A percentile compares a stretch with the other conserved stretches of the same genome.
Conservation (phyloP, 2,113 vertebrate genomes). For the Anser cygnoides region DNA sequence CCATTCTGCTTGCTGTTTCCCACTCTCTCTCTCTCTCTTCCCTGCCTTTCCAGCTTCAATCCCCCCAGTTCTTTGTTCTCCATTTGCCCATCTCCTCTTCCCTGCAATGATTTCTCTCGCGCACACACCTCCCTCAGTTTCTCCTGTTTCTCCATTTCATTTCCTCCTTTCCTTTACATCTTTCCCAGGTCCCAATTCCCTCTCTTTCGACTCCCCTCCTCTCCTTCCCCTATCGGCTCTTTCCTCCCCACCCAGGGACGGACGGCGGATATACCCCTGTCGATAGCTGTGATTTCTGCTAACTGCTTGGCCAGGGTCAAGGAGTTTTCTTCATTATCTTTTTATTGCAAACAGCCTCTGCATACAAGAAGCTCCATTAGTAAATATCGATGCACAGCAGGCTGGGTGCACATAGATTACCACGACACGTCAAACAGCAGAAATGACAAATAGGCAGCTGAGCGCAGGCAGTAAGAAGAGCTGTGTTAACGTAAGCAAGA, state of each 20-base stretch:
- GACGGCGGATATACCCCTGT: background rate
- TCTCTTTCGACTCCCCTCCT: background rate
- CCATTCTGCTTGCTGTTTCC: background rate
- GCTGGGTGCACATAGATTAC: conserved; percentile 58
- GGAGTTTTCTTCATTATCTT: conserved; percentile 67
- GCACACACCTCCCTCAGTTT: background rate
- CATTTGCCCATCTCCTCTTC: background rate
- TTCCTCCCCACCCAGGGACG: background rate
- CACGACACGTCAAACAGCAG: conserved; percentile 39
- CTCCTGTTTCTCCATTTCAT: background rate
- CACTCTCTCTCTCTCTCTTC: background rate
- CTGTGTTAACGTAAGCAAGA: conserved; percentile 27
- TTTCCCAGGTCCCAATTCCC: background rate
- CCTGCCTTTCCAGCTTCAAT: background rate
- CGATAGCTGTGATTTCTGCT: conserved; percentile 14
- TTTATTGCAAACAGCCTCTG: conserved; percentile 60
- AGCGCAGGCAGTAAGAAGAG: background rate
- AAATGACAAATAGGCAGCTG: conserved; percentile 65
- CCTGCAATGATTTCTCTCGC: background rate
- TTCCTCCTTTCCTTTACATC: background rate
- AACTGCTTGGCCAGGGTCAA: conserved; percentile 55
- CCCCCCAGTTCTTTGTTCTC: background rate
- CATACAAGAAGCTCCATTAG: conserved; percentile 67
- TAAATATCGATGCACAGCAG: conserved; percentile 66
- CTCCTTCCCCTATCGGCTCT: background rate